Evolutionary conservation across 2,797 vertebrate species (phyloP).

Genomic region (Choloepus didactylus): DNA sequence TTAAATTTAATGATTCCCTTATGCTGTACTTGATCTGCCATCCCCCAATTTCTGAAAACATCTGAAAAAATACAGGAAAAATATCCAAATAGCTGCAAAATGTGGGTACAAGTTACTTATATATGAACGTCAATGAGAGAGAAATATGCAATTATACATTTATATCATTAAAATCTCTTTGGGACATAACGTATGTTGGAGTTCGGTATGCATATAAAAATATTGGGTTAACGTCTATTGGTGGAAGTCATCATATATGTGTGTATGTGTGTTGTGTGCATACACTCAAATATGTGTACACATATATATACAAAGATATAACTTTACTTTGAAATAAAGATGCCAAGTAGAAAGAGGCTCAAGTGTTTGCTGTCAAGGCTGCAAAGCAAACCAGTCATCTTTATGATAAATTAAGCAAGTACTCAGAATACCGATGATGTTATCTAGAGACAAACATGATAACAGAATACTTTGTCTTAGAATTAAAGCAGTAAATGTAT

Average conservation of each 20-base stretch:
- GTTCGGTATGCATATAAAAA: neutral
- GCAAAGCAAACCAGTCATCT: accelerated
- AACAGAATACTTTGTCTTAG: no score
- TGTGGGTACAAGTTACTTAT: no score
- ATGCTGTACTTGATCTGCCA: no score
- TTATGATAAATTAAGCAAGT: neutral
- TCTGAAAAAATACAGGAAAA: neutral
- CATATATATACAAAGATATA: no score
- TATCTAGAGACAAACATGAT: neutral
- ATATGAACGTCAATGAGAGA: neutral
- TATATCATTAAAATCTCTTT: neutral
- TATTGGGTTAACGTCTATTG: neutral
- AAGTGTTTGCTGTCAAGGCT: neutral
- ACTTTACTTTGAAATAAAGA: neutral
- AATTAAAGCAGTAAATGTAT: no score
- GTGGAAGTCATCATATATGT: neutral
- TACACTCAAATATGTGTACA: no score
- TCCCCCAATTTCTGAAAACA: neutral
- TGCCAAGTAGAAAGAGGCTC: neutral
- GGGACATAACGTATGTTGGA: neutral
- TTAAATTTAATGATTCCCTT: neutral
- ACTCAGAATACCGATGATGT: neutral
- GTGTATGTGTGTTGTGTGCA: no score
- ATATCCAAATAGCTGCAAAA: neutral
- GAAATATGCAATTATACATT: neutral